Percentiles rank a stretch among this genome's conserved stretches.
These are phyloP conservation scores for Oxyteleia sp. DNA, from an alignment of 2,888 invertebrate genomes.

Conservation along the genomic window DNA sequence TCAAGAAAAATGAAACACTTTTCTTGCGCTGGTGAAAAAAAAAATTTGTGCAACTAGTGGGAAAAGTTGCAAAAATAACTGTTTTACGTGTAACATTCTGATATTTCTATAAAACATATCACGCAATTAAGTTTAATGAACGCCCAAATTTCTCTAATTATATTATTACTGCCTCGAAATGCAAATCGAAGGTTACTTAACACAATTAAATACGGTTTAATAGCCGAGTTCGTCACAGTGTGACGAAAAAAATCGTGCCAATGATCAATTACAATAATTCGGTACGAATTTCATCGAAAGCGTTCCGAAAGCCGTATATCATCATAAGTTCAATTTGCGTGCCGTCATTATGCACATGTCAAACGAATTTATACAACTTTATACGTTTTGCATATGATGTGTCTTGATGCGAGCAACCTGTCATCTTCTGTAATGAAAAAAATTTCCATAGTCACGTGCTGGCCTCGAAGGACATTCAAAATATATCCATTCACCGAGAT, in stretches of 20 bases:
- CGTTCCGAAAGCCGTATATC: slow-evolving; percentile 30
- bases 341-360: slow-evolving; percentile 36
- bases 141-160: slow-evolving; percentile 42
- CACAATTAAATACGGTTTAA: slow-evolving; percentile 26
- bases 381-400: slow-evolving; percentile 37
- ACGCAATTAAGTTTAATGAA: no score
- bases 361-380: slow-evolving; percentile 38
- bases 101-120: no score
- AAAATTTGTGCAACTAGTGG: no score
- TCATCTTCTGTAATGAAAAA: slow-evolving; percentile 47
- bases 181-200: slow-evolving; percentile 17
- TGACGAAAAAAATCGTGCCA: slow-evolving; percentile 1
- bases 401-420: slow-evolving; percentile 36
- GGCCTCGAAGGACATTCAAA: slow-evolving; percentile 35
- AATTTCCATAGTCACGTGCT: slow-evolving; percentile 41
- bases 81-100: no score
- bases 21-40: no score
- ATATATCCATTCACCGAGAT: slow-evolving; percentile 38
- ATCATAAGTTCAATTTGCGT: slow-evolving; percentile 33
- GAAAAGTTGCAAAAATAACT: no score
- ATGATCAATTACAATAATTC: slow-evolving; percentile 23
- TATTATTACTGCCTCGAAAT: slow-evolving; percentile 22
- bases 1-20: no score
- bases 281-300: slow-evolving; percentile 46
- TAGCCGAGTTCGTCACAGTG: no score